Percentiles rank a stretch among this genome's conserved stretches.
phyloP scores from a whole-genome alignment of 23 tunicate genomes.

The Oikopleura dioica region DNA sequence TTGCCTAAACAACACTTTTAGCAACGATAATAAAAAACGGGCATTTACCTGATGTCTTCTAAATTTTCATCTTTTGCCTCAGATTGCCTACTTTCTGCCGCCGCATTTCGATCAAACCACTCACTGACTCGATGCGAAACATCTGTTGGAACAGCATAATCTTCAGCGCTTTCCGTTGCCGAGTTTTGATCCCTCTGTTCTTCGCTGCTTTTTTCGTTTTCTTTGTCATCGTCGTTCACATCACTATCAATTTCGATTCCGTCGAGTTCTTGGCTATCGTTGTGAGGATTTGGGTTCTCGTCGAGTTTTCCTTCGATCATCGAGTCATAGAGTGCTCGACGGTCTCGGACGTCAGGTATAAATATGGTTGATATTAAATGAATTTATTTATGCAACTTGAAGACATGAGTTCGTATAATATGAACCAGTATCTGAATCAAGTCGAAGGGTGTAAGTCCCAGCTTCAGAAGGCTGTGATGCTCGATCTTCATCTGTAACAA shows the following conservation, averaged over 20 bases:
- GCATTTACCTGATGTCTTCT: neutral
- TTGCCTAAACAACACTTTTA: no score
- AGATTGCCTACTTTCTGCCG: neutral
- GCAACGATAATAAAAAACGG: no score
- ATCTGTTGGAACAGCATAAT: neutral
- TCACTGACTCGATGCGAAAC: neutral
- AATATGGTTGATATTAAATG: no score
- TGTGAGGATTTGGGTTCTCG: no score
- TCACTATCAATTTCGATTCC: no score
- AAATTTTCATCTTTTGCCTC: neutral
- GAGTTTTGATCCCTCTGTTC: slow-evolving; percentile 1
- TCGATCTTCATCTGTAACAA: no score
- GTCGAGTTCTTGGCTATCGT: no score
- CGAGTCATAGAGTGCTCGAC: neutral
- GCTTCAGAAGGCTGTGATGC: neutral
- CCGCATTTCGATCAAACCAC: neutral
- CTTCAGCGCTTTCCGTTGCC: neutral
- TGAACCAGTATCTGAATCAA: no score
- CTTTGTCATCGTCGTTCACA: no score
- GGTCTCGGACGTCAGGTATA: neutral
- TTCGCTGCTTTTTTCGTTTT: no score
- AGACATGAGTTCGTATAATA: no score
- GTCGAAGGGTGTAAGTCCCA: neutral
- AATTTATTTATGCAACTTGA: no score
- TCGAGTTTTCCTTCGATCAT: neutral